These are phyloP conservation scores for Heteropelma amictum DNA, from an alignment of 2,888 invertebrate genomes.

Conservation along the genomic window DNA sequence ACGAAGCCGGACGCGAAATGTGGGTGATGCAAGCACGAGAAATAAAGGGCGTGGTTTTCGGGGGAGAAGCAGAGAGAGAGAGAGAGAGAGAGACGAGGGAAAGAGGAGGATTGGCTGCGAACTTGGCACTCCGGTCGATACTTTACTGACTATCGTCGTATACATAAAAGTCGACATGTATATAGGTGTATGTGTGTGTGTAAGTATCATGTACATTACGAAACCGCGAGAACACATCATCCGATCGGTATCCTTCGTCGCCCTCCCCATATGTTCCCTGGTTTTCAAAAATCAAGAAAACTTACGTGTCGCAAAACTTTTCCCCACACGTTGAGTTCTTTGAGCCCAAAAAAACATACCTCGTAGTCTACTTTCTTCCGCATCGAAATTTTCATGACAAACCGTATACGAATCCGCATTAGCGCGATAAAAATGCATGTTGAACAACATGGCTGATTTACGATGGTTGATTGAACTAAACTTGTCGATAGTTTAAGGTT, in stretches of 20 bases:
- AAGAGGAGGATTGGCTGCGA: conserved; percentile 76
- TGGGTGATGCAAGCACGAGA: conserved; percentile 74
- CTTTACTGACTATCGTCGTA: conserved; percentile 66
- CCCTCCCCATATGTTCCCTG: conserved; percentile 29
- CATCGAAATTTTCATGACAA: too few species aligned
- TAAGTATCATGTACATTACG: conserved; percentile 58
- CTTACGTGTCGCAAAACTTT: neutral
- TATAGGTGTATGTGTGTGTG: neutral
- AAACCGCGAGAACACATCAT: conserved; percentile 63
- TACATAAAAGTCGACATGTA: conserved; percentile 51
- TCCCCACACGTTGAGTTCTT: too few species aligned
- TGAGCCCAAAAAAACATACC: too few species aligned
- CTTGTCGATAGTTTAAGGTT: too few species aligned
- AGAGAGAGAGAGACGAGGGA: conserved; percentile 61
- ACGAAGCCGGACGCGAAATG: conserved; percentile 67
- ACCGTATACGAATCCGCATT: too few species aligned
- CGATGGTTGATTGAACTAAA: too few species aligned
- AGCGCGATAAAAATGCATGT: too few species aligned
- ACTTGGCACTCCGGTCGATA: conserved; percentile 77
- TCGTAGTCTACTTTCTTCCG: too few species aligned
- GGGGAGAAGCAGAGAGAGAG: conserved; percentile 67
- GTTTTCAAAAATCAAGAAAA: neutral
- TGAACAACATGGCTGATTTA: too few species aligned
- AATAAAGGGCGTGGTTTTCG: conserved; percentile 78
- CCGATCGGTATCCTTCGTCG: conserved; percentile 67